Base-by-base conservation (phyloP, 92 coral and sea anemone genomes). In the Isaurus tuberculatus region DNA sequence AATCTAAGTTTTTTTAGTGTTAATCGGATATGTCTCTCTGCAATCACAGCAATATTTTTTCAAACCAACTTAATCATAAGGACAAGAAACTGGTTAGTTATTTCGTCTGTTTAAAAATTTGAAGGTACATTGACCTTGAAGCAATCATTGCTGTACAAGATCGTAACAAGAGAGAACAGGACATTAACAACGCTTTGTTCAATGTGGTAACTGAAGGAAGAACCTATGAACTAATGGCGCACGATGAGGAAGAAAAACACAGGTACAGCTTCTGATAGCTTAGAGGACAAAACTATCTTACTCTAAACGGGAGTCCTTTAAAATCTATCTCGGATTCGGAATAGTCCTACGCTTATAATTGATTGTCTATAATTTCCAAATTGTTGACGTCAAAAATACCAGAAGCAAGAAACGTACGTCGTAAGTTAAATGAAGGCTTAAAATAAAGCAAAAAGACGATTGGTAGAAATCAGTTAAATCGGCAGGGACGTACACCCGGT, bases 221-320 rank as follows among this genome's bases (percentile, higher is more conserved):
- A 68, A 93, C 94, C 0, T 96, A 86, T 73, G 98, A 96, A 63
- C 78, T 96, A 36, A 96, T 96, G 99, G 99, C 99, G 5, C 95
- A 90, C 53, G 99, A 96, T 27, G 92, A 92, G 26, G 94, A 96
- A 49, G 99, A 96, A 72, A 96, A 96, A 82, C 89, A 91, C 8
- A 96, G 95, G 99, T 96, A 40, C 17, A 36, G 3, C 20, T 2
- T 46, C 16, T 11, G 16, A 44, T 44, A 44, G 14, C 16, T 44
- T n/a, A n/a, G n/a, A n/a, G n/a, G n/a, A n/a, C n/a, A n/a, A n/a
- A n/a, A n/a, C n/a, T n/a, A n/a, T n/a, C n/a, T n/a, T n/a, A n/a
- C n/a, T n/a, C n/a, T n/a, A n/a, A n/a, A n/a, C n/a, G n/a, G n/a
- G n/a, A n/a, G n/a, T n/a, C n/a, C n/a, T n/a, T n/a, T n/a, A n/a